phyloP scores from a whole-genome alignment of 2,888 invertebrate genomes.

The Meiosimyza decipiens region DNA sequence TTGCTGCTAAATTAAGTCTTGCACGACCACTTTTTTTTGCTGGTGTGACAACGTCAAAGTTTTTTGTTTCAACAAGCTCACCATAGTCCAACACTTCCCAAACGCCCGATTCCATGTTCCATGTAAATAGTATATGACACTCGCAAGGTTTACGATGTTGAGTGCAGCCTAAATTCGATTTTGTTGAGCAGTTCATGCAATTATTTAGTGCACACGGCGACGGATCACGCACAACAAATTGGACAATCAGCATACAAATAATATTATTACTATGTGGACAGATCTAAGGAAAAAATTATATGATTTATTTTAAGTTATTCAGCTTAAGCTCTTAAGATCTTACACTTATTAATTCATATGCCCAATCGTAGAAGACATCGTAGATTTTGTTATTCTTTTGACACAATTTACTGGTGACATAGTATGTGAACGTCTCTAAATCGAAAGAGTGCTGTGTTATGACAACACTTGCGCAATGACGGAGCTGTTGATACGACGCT shows the following conservation, averaged over 20 bases:
- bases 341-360: constrained; percentile 64
- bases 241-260: constrained; percentile 64
- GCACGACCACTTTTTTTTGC: constrained; percentile 43
- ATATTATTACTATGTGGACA: constrained; percentile 63
- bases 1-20: constrained; percentile 54
- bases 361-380: constrained; percentile 67
- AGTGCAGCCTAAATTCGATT: constrained; percentile 57
- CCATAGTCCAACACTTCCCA: constrained; percentile 67
- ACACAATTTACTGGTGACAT: constrained; percentile 65
- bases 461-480: constrained; percentile 61
- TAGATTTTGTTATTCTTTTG: constrained; percentile 66
- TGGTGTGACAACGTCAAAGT: constrained; percentile 42
- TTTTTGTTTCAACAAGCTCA: constrained; percentile 57
- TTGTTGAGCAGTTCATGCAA: constrained; percentile 62
- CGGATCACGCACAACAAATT: constrained; percentile 66
- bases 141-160: constrained; percentile 65
- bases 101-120: constrained; percentile 65
- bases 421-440: constrained; percentile 66
- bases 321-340: constrained; percentile 23
- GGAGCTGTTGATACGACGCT: constrained; percentile 62
- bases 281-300: constrained; percentile 47
- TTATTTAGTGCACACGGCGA: constrained; percentile 52
- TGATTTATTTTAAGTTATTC: not conserved
- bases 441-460: constrained; percentile 67
- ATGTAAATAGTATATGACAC: constrained; percentile 65